Percentiles rank a stretch among this genome's conserved stretches.
Conservation (phyloP, 2,888 invertebrate genomes). For the Acanthosepion pharaonis region DNA sequence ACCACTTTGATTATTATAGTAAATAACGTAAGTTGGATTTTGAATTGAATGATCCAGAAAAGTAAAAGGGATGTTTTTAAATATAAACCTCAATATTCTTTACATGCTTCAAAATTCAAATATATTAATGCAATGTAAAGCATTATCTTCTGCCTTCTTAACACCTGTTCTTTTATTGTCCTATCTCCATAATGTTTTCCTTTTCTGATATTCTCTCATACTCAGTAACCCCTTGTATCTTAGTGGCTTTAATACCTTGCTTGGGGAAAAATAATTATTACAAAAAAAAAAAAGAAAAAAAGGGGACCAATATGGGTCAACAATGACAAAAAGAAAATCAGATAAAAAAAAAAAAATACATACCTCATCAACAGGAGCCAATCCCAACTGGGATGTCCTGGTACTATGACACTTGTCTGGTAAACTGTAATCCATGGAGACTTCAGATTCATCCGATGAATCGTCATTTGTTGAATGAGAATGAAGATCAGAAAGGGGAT, state of each 20-base stretch:
- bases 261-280: background rate
- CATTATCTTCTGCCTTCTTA: no score
- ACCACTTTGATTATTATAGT: no score
- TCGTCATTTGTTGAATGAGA: conserved; percentile 55
- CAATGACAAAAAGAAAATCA: background rate
- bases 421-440: conserved; percentile 63
- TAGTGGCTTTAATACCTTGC: no score
- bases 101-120: background rate
- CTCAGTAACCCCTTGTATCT: no score
- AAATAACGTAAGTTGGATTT: no score
- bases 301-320: background rate
- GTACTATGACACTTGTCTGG: conserved; percentile 65
- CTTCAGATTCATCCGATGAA: conserved; percentile 66
- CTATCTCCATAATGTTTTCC: no score
- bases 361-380: conserved; percentile 67
- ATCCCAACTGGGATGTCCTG: conserved; percentile 61
- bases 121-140: no score
- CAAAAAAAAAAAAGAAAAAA: background rate
- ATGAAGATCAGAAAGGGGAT: conserved; percentile 42
- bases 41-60: no score
- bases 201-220: no score
- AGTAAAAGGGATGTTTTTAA: no score
- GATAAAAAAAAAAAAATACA: background rate
- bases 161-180: background rate
- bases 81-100: background rate